Percentiles rank a stretch among this genome's conserved stretches.
phyloP scores from a whole-genome alignment of 2,888 invertebrate genomes.

The Drosophila barbarae region DNA sequence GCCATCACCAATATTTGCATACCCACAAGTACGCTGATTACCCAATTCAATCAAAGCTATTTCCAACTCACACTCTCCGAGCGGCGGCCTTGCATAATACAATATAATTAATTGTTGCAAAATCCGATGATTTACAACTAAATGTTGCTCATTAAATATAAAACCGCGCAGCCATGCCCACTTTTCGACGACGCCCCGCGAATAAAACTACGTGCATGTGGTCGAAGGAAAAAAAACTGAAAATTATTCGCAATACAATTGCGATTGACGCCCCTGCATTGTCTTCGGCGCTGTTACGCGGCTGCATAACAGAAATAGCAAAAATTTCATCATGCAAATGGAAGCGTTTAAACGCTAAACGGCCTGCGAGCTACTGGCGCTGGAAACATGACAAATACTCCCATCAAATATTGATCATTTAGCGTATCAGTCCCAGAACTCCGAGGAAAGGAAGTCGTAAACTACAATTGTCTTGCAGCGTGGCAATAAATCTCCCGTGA shows the following conservation, averaged over 20 bases:
- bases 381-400: conserved; percentile 60
- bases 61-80: conserved; percentile 32
- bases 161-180: conserved; percentile 14
- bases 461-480: conserved; percentile 67
- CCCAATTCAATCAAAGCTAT: conserved; percentile 32
- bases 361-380: conserved; percentile 36
- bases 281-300: conserved; percentile 55
- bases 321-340: conserved; percentile 71
- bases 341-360: conserved; percentile 53
- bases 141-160: conserved; percentile 43
- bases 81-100: conserved; percentile 34
- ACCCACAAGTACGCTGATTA: conserved; percentile 10
- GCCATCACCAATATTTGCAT: conserved; percentile 33
- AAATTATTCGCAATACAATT: conserved; percentile 57
- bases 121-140: conserved; percentile 39
- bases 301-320: conserved; percentile 55
- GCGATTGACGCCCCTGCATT: conserved; percentile 58
- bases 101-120: conserved; percentile 40
- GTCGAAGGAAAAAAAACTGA: conserved; percentile 21
- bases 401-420: conserved; percentile 70
- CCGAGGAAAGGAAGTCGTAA: conserved; percentile 69
- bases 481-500: conserved; percentile 61
- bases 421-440: conserved; percentile 64
- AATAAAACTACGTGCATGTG: conserved; percentile 35
- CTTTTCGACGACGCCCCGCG: conserved; percentile 20